Evolutionary conservation across 2,797 vertebrate genomes (phyloP), one percentile per base, ranked within the genome.

Genomic region (Tarsius wallacei): DNA sequence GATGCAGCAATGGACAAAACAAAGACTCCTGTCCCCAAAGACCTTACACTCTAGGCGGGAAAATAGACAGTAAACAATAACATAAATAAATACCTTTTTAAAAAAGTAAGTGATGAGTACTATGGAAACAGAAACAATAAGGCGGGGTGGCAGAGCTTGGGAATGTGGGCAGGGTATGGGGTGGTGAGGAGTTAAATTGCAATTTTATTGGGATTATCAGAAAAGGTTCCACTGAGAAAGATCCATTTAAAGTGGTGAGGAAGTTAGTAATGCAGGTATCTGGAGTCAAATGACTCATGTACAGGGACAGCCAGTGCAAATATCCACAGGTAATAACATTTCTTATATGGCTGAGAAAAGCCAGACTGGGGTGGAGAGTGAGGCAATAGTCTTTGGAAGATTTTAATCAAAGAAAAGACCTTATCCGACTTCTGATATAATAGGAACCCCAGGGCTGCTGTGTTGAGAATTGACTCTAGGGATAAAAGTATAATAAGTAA

Each of bases 401-500:
- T 73, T 91, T 95, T 87, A 73, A 78, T n/a, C 26, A 87, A 87
- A 61, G 22, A 82, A 77, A 82, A 92, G 21, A 19, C 11, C 13
- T 33, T 81, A 49, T 7, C 15, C 66, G 49, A 21, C 33, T 87
- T 33, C 49, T 74, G 26, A 26, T 93, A 68, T 90, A 76, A 61
- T 66, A 76, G 31, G 9, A 83, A 64, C 24, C 36, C 28, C 51
- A 71, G 28, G n/a, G 64, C 3, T n/a, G n/a, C 47, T 57, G 2
- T 76, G 22, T 31, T 68, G 66, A 95, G 55, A 82, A 55, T 51
- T 70, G 57, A 84, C 53, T 80, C 9, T 74, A 19, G 49, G 17
- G 59, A 84, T 6, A 84, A 87, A 83, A 10, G 9, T 53, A 2
- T 64, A 80, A 80, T 17, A 80, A 80, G 17, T 47, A 63, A 26